phyloP scores from a whole-genome alignment of 2,888 invertebrate species.

The Cordylochernes scorpioides region DNA sequence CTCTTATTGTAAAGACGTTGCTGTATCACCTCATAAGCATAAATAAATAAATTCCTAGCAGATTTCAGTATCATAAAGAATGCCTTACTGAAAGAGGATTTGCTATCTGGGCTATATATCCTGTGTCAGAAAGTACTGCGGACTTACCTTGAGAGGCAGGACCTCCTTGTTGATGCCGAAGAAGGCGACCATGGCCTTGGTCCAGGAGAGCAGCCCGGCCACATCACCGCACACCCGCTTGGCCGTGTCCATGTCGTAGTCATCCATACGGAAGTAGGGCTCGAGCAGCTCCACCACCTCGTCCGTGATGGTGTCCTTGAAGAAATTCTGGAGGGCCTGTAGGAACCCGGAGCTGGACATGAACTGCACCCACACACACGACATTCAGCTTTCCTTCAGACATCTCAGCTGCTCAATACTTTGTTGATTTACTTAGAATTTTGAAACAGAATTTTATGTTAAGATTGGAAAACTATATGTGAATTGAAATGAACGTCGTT shows the following conservation, averaged over 20 bases:
- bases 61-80: no score
- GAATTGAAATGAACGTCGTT: no score
- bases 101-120: no score
- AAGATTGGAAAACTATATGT: no score
- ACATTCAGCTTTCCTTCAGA: not conserved
- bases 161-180: conserved; percentile 91
- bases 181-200: conserved; percentile 82
- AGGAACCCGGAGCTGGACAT: conserved; percentile 86
- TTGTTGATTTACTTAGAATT: not conserved
- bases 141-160: conserved; percentile 43
- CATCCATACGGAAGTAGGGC: conserved; percentile 82
- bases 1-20: no score
- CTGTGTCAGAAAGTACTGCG: no score
- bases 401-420: not conserved
- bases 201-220: conserved; percentile 80
- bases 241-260: conserved; percentile 88
- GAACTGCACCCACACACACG: conserved; percentile 31
- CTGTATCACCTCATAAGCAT: no score
- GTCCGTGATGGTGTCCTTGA: conserved; percentile 82
- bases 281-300: conserved; percentile 79
- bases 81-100: no score
- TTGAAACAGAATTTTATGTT: no score
- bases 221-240: conserved; percentile 87
- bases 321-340: conserved; percentile 69
- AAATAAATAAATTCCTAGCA: no score